These are phyloP conservation scores for Zaprionus bogoriensis DNA, from an alignment of 2,888 invertebrate species.

Conservation along the genomic window DNA sequence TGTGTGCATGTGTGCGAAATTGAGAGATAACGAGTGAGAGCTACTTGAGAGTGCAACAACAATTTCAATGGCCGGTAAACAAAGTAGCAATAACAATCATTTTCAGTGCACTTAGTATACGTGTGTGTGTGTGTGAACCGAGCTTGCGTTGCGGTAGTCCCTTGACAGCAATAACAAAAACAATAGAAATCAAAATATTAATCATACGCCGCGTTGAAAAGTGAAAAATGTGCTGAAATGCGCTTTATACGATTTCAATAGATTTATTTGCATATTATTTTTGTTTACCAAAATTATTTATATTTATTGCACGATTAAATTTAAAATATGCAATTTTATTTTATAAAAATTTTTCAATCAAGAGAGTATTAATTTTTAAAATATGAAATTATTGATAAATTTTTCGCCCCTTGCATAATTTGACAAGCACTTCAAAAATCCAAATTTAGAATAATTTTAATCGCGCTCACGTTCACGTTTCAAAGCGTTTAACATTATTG, in stretches of 20 bases:
- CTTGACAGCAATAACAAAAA: neutral
- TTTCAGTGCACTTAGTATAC: neutral
- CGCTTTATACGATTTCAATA: no score
- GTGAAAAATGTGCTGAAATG: no score
- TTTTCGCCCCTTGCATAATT: neutral
- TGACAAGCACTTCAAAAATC: neutral
- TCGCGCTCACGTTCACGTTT: neutral
- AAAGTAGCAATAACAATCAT: neutral
- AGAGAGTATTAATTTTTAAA: no score
- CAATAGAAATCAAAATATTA: neutral
- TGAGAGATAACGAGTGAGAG: slow-evolving; percentile 12
- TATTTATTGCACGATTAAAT: neutral
- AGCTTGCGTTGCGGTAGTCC: neutral
- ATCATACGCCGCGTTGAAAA: neutral
- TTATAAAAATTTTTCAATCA: no score
- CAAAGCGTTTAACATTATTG: no score
- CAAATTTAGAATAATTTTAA: neutral
- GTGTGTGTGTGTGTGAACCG: neutral
- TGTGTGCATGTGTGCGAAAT: neutral
- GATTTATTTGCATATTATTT: no score
- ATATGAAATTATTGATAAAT: neutral
- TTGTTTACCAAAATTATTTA: no score
- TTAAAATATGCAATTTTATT: neutral
- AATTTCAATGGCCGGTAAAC: neutral
- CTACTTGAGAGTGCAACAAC: neutral